A percentile compares a stretch with the other conserved stretches of the same genome.
phyloP scores from a whole-genome alignment of 2,888 invertebrate genomes.

The Standfussiana lucernea region DNA sequence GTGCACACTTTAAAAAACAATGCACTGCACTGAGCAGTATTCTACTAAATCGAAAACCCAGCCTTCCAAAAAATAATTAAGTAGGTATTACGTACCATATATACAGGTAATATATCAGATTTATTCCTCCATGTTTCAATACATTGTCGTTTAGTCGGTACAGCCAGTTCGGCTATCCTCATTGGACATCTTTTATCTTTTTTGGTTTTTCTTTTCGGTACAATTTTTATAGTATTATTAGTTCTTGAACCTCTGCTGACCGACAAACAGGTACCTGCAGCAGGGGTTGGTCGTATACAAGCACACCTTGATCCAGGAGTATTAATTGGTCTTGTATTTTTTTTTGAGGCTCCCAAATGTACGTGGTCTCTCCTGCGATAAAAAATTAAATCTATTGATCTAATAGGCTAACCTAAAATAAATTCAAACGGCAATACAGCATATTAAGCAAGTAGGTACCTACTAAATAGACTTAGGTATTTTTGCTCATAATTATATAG shows the following conservation, averaged over 20 bases:
- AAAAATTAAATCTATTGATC: slow-evolving; percentile 7
- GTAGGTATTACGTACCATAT: slow-evolving; percentile 76
- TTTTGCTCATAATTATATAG: neutral
- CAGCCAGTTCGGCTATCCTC: slow-evolving; percentile 82
- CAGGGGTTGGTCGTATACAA: neutral
- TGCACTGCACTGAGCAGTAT: no score
- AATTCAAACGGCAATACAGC: neutral
- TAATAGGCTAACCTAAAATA: neutral
- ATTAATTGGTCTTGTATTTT: neutral
- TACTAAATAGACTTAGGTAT: neutral
- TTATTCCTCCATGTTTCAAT: slow-evolving; percentile 83
- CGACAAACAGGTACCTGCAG: slow-evolving; percentile 1
- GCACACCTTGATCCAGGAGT: slow-evolving; percentile 9
- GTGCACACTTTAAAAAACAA: neutral
- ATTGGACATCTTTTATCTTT: slow-evolving; percentile 74
- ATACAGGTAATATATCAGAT: slow-evolving; percentile 76
- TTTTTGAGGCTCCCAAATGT: neutral
- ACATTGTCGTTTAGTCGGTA: slow-evolving; percentile 84
- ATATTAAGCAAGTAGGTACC: neutral
- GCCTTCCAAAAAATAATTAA: neutral
- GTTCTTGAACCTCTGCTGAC: slow-evolving; percentile 4
- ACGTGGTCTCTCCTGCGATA: slow-evolving; percentile 30
- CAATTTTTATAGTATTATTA: neutral
- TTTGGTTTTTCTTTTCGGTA: slow-evolving; percentile 35
- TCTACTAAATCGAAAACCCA: neutral